phyloP scores from a whole-genome alignment of 1,140 invertebrate species.

The Phthorimaea operculella region DNA sequence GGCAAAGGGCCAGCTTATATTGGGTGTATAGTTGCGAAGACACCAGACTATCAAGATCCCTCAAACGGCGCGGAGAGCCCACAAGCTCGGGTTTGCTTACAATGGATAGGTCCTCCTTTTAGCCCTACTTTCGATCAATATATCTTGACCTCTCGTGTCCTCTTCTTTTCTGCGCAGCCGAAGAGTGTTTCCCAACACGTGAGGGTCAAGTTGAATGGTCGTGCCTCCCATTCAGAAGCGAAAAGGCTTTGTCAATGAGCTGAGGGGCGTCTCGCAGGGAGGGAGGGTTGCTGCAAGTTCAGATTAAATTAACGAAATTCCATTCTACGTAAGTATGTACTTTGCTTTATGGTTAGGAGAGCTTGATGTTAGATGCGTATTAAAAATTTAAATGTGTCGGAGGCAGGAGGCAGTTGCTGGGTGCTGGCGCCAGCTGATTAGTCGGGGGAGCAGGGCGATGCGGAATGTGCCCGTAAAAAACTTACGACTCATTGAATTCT shows the following conservation, averaged over 20 bases:
- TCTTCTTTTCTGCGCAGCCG: not conserved
- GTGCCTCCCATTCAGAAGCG: constrained; percentile 13
- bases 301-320: constrained; percentile 37
- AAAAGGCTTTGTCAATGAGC: constrained; percentile 1
- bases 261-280: constrained; percentile 17
- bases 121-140: not conserved
- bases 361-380: not conserved
- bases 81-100: not conserved
- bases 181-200: constrained; percentile 5
- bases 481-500: too few relatives aligned
- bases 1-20: not conserved
- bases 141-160: constrained; percentile 1
- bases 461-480: too few relatives aligned
- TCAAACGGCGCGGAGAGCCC: too few relatives aligned
- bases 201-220: constrained; percentile 14
- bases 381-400: not conserved
- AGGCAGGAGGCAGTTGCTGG: too few relatives aligned
- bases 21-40: not conserved
- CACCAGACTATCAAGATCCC: not conserved
- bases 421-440: too few relatives aligned
- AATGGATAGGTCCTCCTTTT: not conserved
- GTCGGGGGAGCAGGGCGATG: too few relatives aligned
- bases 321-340: constrained; percentile 23
- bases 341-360: constrained; percentile 14
- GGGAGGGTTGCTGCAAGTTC: constrained; percentile 13